Conservation (phyloP, 1,140 invertebrate species). For the Orius insidiosus region DNA sequence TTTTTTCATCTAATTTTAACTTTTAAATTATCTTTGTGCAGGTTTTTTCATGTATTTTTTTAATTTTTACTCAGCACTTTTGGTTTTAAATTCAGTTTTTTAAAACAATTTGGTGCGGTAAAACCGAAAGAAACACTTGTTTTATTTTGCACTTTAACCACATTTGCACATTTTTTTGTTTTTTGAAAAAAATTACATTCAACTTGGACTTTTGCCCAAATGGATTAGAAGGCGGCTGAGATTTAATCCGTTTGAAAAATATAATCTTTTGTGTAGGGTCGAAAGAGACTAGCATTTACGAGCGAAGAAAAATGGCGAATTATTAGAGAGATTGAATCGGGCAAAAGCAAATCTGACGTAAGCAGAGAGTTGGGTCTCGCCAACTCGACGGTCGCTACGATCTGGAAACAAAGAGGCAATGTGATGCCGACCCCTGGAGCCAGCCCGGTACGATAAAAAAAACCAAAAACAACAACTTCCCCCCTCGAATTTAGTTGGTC, state of each 20-base stretch:
- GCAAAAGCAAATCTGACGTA: constrained; percentile 39
- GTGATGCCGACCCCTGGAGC: constrained; percentile 19
- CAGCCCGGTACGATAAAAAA: constrained; percentile 17
- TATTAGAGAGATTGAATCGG: constrained; percentile 38
- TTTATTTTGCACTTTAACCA: constrained; percentile 23
- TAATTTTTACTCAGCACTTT: constrained; percentile 16
- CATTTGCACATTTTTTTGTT: constrained; percentile 19
- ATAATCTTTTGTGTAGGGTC: constrained; percentile 28
- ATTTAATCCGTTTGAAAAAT: not conserved
- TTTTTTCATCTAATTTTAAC: too few species aligned
- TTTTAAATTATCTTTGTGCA: not conserved
- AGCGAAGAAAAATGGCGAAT: constrained; percentile 44
- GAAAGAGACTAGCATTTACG: constrained; percentile 40
- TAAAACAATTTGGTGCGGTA: too few species aligned
- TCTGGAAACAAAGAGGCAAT: constrained; percentile 37
- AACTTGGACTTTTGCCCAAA: not conserved
- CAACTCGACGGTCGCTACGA: constrained; percentile 38
- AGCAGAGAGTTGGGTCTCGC: constrained; percentile 36
- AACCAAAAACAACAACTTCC: too few species aligned
- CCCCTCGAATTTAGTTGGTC: not conserved
- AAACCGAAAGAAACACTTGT: too few species aligned
- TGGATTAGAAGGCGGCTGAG: not conserved
- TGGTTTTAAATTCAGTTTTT: too few species aligned
- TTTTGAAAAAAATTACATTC: not conserved
- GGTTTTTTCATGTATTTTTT: constrained; percentile 10